A percentile compares a stretch with the other conserved stretches of the same genome.
phyloP scores from a whole-genome alignment of 2,797 vertebrate species.

The Podarcis lilfordi region DNA sequence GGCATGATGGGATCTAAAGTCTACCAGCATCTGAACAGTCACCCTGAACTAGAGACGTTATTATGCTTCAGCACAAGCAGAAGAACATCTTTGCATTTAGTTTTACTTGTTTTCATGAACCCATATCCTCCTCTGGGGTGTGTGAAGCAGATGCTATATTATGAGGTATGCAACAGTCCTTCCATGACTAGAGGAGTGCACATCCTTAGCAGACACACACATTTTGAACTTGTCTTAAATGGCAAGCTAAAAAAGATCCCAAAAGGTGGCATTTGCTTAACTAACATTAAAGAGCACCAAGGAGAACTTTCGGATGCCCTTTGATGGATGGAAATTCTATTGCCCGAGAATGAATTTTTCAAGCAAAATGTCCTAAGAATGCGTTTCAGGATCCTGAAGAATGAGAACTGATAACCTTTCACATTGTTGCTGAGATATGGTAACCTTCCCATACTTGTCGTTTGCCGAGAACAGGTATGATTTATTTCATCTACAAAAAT shows the following conservation, averaged over 20 bases:
- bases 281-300: background rate
- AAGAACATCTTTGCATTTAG: background rate
- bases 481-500: constrained; percentile 36
- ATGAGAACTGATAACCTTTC: constrained; percentile 8
- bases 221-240: background rate
- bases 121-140: too few relatives aligned
- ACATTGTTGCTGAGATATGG: background rate
- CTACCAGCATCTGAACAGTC: too few relatives aligned
- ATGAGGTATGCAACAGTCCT: background rate
- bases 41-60: too few relatives aligned
- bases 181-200: too few relatives aligned
- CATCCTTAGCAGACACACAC: background rate
- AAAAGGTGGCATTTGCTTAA: background rate
- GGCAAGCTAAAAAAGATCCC: background rate
- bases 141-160: too few relatives aligned
- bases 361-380: constrained; percentile 17
- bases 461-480: background rate
- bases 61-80: background rate
- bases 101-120: background rate
- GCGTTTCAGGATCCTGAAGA: background rate
- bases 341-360: constrained; percentile 15
- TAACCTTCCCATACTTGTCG: background rate
- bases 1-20: too few relatives aligned
- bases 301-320: constrained; percentile 3
- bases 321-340: constrained; percentile 17